Percentiles rank a stretch among this genome's conserved stretches.
These are phyloP conservation scores for Apteryx owenii DNA, from an alignment of 2,113 vertebrate species.

Conservation along the genomic window DNA sequence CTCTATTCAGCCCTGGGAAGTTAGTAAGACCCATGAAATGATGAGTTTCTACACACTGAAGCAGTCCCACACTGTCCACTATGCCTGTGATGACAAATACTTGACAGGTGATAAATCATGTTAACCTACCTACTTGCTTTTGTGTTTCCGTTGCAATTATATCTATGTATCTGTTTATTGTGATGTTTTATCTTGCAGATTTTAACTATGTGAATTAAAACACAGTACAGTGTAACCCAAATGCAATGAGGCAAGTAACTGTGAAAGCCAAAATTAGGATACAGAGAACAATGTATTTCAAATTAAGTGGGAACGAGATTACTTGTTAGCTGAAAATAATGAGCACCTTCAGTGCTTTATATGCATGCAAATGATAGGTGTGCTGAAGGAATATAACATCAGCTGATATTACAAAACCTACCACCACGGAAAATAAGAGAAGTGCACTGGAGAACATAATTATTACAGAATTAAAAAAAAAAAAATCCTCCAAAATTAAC, in stretches of 20 bases:
- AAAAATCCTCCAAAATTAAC: not conserved
- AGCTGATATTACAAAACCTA: constrained; percentile 30
- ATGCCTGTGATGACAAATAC: not conserved
- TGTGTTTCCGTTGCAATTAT: not conserved
- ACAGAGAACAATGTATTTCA: constrained; percentile 37
- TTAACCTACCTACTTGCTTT: not conserved
- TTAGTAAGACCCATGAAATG: not conserved
- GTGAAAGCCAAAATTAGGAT: constrained; percentile 49
- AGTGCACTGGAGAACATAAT: not conserved
- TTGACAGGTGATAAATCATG: not conserved
- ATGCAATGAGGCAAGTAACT: constrained; percentile 37
- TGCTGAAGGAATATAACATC: constrained; percentile 28
- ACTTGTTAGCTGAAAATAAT: constrained; percentile 53
- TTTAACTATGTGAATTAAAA: constrained; percentile 26
- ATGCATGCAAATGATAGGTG: constrained; percentile 32
- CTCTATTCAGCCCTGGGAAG: not conserved
- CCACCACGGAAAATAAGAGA: not conserved
- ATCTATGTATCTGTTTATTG: not conserved
- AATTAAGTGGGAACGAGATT: constrained; percentile 54
- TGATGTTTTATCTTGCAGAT: not conserved
- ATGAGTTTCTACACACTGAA: not conserved
- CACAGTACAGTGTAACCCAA: not conserved
- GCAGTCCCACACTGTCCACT: not conserved
- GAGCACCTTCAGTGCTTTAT: constrained; percentile 18
- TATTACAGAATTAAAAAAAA: constrained; percentile 28